phyloP scores from a whole-genome alignment of 2,888 invertebrate genomes.

The Drosophila anomelani region DNA sequence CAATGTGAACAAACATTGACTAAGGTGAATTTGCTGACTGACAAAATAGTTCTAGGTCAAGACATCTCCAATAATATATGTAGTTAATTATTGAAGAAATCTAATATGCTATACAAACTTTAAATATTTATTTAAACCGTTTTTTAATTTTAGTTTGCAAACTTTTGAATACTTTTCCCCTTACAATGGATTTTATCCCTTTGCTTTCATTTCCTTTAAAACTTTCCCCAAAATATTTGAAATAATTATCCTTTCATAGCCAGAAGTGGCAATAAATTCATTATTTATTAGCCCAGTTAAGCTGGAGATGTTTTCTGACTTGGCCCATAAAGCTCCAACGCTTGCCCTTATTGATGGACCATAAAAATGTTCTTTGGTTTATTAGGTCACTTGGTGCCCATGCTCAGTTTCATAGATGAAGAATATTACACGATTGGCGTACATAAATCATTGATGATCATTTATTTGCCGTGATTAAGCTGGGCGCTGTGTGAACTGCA shows the following conservation, averaged over 20 bases:
- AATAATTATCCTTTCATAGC: neutral
- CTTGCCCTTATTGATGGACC: conserved; percentile 6
- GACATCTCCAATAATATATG: too few species aligned
- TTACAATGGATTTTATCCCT: neutral
- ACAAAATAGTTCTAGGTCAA: neutral
- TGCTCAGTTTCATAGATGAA: conserved; percentile 5
- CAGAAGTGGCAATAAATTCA: neutral
- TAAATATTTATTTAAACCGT: neutral
- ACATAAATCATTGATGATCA: conserved; percentile 24
- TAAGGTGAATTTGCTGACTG: conserved; percentile 7
- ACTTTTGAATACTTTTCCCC: too few species aligned
- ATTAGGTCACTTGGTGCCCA: neutral
- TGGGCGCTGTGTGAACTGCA: conserved; percentile 1
- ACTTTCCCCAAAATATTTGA: neutral
- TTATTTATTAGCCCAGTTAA: conserved; percentile 9
- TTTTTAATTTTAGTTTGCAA: neutral
- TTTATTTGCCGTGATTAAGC: conserved; percentile 23
- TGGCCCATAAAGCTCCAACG: neutral
- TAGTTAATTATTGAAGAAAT: too few species aligned
- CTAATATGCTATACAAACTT: too few species aligned
- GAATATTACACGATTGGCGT: conserved; percentile 7
- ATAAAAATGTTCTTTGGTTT: conserved; percentile 9
- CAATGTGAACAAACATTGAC: neutral
- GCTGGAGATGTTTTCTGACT: neutral
- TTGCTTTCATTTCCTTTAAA: neutral